Conservation (phyloP, 2,888 invertebrate genomes). For the Peribatodes rhomboidaria region DNA sequence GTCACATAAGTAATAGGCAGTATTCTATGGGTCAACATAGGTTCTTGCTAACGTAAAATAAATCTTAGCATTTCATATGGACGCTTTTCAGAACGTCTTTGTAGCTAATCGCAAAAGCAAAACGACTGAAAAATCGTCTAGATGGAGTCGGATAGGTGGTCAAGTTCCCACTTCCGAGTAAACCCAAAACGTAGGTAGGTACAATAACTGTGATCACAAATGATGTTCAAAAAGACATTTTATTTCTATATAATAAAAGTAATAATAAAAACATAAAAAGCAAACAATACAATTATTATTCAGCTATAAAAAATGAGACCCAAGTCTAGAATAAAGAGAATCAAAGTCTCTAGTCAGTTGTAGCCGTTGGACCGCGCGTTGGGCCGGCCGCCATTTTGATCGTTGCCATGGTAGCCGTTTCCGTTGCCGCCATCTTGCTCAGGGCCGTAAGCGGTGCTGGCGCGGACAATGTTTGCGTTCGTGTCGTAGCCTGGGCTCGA, state of each 20-base stretch:
- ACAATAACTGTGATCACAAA: background rate
- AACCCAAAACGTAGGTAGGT: too few species aligned
- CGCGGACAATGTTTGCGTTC: constrained; percentile 65
- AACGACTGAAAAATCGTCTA: too few species aligned
- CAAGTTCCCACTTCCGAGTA: too few species aligned
- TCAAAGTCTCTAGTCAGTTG: constrained; percentile 53
- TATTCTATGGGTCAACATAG: too few species aligned
- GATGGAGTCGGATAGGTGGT: too few species aligned
- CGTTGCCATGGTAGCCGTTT: constrained; percentile 39
- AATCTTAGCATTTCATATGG: too few species aligned
- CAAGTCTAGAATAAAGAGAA: constrained; percentile 23
- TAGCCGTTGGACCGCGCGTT: constrained; percentile 56
- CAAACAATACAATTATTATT: constrained; percentile 19
- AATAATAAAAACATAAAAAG: constrained; percentile 5
- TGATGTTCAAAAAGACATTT: background rate
- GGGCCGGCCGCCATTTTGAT: constrained; percentile 53
- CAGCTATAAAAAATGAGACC: constrained; percentile 30
- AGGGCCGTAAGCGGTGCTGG: constrained; percentile 35
- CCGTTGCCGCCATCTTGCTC: constrained; percentile 50
- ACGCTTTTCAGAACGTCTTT: too few species aligned
- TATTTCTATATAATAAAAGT: constrained; percentile 5
- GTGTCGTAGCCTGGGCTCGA: constrained; percentile 66
- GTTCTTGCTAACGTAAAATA: too few species aligned
- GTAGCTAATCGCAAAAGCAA: too few species aligned
- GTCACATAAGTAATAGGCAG: too few species aligned